Evolutionary conservation across 2,113 vertebrate genomes (phyloP).

Genomic region (Vireo altiloquus): DNA sequence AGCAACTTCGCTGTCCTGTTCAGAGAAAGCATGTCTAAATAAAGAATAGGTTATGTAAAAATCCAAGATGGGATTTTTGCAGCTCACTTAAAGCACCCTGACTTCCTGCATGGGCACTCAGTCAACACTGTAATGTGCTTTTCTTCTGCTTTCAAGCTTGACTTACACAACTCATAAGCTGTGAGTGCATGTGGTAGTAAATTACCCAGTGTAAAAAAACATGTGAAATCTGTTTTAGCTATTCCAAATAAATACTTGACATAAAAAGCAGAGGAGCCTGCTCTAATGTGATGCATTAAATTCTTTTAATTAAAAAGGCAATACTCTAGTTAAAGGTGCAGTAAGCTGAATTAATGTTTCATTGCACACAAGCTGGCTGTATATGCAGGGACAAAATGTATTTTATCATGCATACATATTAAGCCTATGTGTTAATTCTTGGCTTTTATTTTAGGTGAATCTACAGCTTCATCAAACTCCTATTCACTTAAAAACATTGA

Average conservation of each 20-base stretch:
- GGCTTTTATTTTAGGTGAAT: conserved; percentile 69
- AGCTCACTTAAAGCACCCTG: background rate
- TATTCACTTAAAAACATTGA: conserved; percentile 87
- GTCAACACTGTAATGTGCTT: background rate
- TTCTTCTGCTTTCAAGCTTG: background rate
- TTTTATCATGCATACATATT: background rate
- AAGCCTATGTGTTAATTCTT: background rate
- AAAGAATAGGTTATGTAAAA: conserved; percentile 7
- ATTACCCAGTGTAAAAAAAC: background rate
- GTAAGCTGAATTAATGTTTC: background rate
- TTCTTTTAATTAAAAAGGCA: background rate
- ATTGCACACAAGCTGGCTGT: background rate
- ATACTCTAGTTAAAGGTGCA: background rate
- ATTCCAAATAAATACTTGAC: background rate
- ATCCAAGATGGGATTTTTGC: background rate
- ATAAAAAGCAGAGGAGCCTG: background rate
- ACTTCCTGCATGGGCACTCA: background rate
- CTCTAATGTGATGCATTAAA: background rate
- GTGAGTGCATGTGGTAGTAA: background rate
- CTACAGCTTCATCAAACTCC: conserved; percentile 56
- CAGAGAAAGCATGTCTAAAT: background rate
- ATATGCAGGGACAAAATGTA: background rate
- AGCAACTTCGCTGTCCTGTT: background rate
- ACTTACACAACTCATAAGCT: background rate
- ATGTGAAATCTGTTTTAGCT: background rate